Evolutionary conservation across 1,140 invertebrate genomes (phyloP).

Genomic region (Hycleus phaleratus): DNA sequence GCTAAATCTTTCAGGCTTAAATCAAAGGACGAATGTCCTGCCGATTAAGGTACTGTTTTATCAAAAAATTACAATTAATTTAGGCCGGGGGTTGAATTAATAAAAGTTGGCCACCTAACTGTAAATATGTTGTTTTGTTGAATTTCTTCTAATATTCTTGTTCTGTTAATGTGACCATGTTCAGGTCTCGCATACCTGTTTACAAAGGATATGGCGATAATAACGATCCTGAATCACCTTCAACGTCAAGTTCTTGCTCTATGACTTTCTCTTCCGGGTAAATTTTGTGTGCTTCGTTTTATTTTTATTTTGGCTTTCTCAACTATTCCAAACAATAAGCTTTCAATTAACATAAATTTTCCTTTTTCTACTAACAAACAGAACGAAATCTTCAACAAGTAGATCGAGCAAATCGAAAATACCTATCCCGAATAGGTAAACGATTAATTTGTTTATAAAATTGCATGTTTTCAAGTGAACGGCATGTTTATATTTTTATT

Average conservation of each 20-base stretch:
- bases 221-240: slow-evolving; percentile 38
- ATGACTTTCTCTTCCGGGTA: slow-evolving; percentile 41
- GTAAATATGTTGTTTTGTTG: neutral
- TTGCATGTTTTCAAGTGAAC: neutral
- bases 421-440: slow-evolving; percentile 34
- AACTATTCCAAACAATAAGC: neutral
- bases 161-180: neutral
- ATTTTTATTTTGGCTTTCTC: neutral
- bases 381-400: slow-evolving; percentile 30
- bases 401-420: slow-evolving; percentile 33
- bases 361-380: slow-evolving; percentile 23
- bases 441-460: neutral
- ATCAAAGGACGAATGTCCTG: slow-evolving; percentile 8
- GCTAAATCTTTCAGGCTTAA: slow-evolving; percentile 10
- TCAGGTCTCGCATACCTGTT: slow-evolving; percentile 41
- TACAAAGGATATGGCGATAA: slow-evolving; percentile 37
- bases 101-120: slow-evolving; percentile 1
- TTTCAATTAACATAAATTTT: neutral
- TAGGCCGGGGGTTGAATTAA: no score
- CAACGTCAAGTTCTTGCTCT: slow-evolving; percentile 40
- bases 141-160: neutral
- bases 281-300: slow-evolving; percentile 19
- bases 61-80: neutral
- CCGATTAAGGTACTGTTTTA: slow-evolving; percentile 7
- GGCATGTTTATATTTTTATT: slow-evolving; percentile 1